Conservation (phyloP, 2,113 vertebrate species). For the Silurus meridionalis region DNA sequence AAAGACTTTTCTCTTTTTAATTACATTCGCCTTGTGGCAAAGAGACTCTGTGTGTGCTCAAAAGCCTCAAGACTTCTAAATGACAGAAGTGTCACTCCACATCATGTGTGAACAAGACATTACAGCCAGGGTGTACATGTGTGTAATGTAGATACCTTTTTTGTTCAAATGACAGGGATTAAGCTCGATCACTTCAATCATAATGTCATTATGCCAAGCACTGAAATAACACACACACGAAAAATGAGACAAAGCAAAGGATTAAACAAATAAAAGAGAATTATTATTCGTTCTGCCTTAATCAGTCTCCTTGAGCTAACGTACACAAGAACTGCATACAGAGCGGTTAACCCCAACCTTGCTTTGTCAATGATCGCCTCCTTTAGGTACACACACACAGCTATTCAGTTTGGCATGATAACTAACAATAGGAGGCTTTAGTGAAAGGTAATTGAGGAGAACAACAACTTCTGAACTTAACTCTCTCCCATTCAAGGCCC, state of each 20-base stretch:
- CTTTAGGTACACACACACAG: constrained; percentile 55
- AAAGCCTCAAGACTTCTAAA: constrained; percentile 22
- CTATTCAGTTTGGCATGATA: constrained; percentile 54
- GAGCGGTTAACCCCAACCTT: constrained; percentile 29
- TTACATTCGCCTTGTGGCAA: constrained; percentile 25
- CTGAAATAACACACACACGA: background rate
- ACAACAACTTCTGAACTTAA: constrained; percentile 47
- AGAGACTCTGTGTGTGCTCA: constrained; percentile 3
- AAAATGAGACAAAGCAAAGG: constrained; percentile 17
- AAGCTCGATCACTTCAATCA: constrained; percentile 7
- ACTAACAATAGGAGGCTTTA: constrained; percentile 53
- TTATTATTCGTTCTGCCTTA: background rate
- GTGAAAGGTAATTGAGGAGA: constrained; percentile 61
- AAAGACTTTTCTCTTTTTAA: constrained; percentile 44
- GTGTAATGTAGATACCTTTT: background rate
- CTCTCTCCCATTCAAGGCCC: constrained; percentile 31
- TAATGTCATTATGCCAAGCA: background rate
- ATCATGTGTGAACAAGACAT: constrained; percentile 28
- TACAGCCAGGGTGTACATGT: constrained; percentile 20
- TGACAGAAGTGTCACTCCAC: constrained; percentile 39
- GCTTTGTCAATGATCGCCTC: constrained; percentile 35
- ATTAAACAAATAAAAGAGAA: constrained; percentile 36
- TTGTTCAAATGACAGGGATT: background rate
- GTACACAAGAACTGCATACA: constrained; percentile 26
- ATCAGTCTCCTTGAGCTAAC: background rate